phyloP scores from a whole-genome alignment of 2,113 vertebrate species.

The Spea bombifrons region DNA sequence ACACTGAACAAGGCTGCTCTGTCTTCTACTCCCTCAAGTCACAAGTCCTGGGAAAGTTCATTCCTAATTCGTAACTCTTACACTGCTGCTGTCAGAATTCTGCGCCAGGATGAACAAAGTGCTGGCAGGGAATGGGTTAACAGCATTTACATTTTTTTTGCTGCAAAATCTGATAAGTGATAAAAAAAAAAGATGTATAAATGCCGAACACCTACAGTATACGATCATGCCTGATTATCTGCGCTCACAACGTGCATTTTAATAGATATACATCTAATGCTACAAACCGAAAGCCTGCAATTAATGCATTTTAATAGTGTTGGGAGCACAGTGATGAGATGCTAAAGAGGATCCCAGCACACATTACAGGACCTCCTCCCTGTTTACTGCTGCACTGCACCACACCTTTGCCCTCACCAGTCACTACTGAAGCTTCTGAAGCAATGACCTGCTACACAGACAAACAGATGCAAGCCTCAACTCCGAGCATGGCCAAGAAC shows the following conservation, averaged over 20 bases:
- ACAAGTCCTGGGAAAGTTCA: conserved; percentile 40
- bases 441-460: conserved; percentile 13
- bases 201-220: no score
- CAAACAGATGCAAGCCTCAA: background rate
- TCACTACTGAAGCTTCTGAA: conserved; percentile 1
- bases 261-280: background rate
- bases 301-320: background rate
- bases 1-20: conserved; percentile 38
- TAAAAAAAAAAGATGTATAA: background rate
- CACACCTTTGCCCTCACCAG: conserved; percentile 41
- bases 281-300: background rate
- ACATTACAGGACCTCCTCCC: conserved; percentile 9
- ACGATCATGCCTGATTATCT: no score
- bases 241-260: background rate
- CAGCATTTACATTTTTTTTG: background rate
- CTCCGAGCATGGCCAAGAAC: background rate
- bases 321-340: conserved; percentile 1
- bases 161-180: background rate
- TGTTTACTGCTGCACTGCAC: conserved; percentile 43
- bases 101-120: background rate
- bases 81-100: background rate
- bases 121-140: background rate
- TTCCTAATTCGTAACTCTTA: conserved; percentile 25
- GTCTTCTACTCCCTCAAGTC: conserved; percentile 49
- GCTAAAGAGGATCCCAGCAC: background rate